These are phyloP conservation scores for Drosophila borealis DNA, from an alignment of 2,888 invertebrate genomes.

Conservation along the genomic window DNA sequence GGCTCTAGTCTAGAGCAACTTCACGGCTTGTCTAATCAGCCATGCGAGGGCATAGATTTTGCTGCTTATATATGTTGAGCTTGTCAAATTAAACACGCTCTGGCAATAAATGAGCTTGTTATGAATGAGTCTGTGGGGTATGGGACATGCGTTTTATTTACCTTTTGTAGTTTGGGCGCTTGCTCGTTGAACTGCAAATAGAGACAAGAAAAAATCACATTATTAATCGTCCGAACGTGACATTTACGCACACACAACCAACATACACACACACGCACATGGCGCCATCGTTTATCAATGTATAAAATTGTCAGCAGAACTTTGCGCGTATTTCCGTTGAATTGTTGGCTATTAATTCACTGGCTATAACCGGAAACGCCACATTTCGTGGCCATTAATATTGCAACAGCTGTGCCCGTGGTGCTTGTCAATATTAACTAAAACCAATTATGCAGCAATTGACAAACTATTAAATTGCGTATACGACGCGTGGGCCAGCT, in stretches of 20 bases:
- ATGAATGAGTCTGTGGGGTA: too few relatives aligned
- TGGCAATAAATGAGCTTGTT: conserved; percentile 48
- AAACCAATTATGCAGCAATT: conserved; percentile 71
- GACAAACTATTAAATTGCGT: conserved; percentile 73
- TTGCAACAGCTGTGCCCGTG: conserved; percentile 70
- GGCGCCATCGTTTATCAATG: conserved; percentile 68
- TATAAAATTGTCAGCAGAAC: conserved; percentile 55
- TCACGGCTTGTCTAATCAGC: conserved; percentile 58
- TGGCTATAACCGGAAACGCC: conserved; percentile 56
- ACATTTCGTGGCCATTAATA: conserved; percentile 68
- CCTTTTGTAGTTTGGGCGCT: conserved; percentile 42
- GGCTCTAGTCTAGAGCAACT: conserved; percentile 17
- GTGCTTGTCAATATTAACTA: conserved; percentile 74
- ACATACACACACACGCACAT: conserved; percentile 8
- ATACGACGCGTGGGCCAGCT: conserved; percentile 47
- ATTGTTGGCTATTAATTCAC: conserved; percentile 67
- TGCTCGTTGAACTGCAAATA: conserved; percentile 71
- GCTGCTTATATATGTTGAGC: conserved; percentile 25
- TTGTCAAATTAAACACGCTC: conserved; percentile 68
- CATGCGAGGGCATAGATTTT: conserved; percentile 47
- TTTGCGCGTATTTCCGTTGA: conserved; percentile 69
- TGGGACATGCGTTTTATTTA: conserved; percentile 31
- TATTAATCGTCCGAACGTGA: conserved; percentile 75
- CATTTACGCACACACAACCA: conserved; percentile 50
- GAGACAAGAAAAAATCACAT: conserved; percentile 71